Evolutionary conservation across 2,888 invertebrate genomes (phyloP).

Genomic region (Andrena hattorfiana): DNA sequence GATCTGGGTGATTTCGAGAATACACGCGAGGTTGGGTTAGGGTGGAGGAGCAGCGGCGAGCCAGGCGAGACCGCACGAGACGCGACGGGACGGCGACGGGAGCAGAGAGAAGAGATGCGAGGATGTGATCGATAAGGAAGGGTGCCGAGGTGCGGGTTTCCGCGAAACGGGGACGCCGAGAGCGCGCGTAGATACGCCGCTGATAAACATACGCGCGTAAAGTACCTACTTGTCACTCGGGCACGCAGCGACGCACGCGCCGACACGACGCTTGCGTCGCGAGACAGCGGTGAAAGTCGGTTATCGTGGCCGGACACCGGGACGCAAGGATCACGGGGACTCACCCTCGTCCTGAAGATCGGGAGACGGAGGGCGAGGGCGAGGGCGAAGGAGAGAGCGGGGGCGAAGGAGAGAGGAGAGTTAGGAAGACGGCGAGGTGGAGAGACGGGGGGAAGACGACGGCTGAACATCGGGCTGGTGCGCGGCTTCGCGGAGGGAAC

Average conservation of each 20-base stretch:
- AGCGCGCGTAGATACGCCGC: slow-evolving; percentile 46
- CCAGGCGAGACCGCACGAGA: slow-evolving; percentile 32
- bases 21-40: no score
- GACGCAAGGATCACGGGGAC: slow-evolving; percentile 34
- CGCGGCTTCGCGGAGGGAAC: slow-evolving; percentile 30
- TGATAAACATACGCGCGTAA: slow-evolving; percentile 59
- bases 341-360: slow-evolving; percentile 38
- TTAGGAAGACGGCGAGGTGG: slow-evolving; percentile 29
- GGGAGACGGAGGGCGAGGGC: slow-evolving; percentile 43
- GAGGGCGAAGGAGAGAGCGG: slow-evolving; percentile 32
- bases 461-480: background rate
- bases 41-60: background rate
- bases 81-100: slow-evolving; percentile 56
- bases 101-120: slow-evolving; percentile 60
- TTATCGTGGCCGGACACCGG: slow-evolving; percentile 32
- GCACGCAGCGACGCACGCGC: slow-evolving; percentile 43
- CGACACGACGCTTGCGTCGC: slow-evolving; percentile 9
- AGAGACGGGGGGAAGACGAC: slow-evolving; percentile 1
- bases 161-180: slow-evolving; percentile 74
- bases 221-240: slow-evolving; percentile 31
- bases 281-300: slow-evolving; percentile 14
- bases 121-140: slow-evolving; percentile 78
- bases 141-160: slow-evolving; percentile 64
- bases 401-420: slow-evolving; percentile 61
- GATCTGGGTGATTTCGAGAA: background rate